phyloP scores from a whole-genome alignment of 35 echinoderm and acorn worm genomes.

The Acanthaster planci region DNA sequence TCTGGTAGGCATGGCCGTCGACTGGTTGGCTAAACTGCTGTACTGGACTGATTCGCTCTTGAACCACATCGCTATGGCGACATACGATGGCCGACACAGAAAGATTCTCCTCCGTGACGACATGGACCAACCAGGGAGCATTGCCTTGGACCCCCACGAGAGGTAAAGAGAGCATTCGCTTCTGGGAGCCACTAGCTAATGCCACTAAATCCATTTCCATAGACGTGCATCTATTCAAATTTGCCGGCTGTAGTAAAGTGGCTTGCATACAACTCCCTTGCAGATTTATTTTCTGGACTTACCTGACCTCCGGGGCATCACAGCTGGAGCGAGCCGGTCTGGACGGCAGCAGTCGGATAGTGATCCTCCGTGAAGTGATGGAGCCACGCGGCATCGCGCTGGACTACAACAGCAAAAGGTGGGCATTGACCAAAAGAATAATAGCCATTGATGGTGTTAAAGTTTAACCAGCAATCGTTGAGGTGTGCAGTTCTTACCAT shows the following conservation, averaged over 20 bases:
- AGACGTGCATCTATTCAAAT: too few species aligned
- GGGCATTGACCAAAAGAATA: too few species aligned
- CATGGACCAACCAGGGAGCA: constrained; percentile 56
- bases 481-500: too few species aligned
- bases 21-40: constrained; percentile 79
- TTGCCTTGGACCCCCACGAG: constrained; percentile 78
- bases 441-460: too few species aligned
- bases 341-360: constrained; percentile 62
- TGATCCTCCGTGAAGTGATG: constrained; percentile 45
- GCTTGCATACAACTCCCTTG: too few species aligned
- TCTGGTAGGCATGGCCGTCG: constrained; percentile 80
- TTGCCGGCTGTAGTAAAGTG: too few species aligned
- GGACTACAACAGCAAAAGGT: constrained; percentile 65
- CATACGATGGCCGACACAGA: constrained; percentile 60
- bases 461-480: too few species aligned
- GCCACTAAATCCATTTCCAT: too few species aligned
- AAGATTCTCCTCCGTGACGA: constrained; percentile 57
- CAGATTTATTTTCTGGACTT: constrained; percentile 87
- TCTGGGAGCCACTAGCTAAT: too few species aligned
- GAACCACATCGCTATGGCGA: constrained; percentile 64
- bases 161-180: constrained; percentile 59
- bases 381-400: constrained; percentile 59
- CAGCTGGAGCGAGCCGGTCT: constrained; percentile 70
- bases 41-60: constrained; percentile 83
- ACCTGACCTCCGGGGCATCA: constrained; percentile 67